Evolutionary conservation across 1,140 invertebrate genomes (phyloP), one percentile per base, ranked within the genome.

Genomic region (Caenorhabditis remanei): DNA sequence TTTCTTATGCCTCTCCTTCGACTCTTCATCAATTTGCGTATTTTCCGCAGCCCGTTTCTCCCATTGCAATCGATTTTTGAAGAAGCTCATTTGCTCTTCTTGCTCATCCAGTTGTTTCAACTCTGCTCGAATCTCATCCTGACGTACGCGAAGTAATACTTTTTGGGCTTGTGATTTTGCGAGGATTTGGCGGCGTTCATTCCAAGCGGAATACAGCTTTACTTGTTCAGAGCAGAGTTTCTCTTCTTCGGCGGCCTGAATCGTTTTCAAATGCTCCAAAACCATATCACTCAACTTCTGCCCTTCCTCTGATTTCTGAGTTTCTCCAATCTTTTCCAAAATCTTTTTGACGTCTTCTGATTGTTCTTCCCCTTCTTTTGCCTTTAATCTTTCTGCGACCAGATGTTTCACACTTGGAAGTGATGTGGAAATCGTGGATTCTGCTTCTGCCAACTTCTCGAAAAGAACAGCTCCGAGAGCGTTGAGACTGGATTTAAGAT

Each of bases 11-110:
- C 56, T 75, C 61, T 32, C 16, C 8, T 46, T 58, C 4, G 50
- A 63, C 71, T 88, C 87, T n/a, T 88, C 58, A 14, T 67, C 67
- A 24, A 88, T 88, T 43, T 88, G 41, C 13, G 48, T 50, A 24
- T 90, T 90, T 61, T 91, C 90, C 2, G 40, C 55, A 5, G 91
- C 92, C 43, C 79, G 83, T 67, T 92, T 90, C 83, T 92, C 90
- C 89, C 90, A 91, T 13, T n/a, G 48, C n/a, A 87, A 61, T 14
- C 91, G 89, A 50, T 92, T 92, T 48, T 92, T 90, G 83, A 92
- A 92, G 89, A 92, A 92, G 79, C 86, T 82, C 32, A 92, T 63
- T 16, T 90, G 48, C 53, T 92, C 90, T 19, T 88, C 87, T 67
- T 92, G 83, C 21, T 88, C 85, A 24, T 88, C 82, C 46, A 90